A percentile compares a stretch with the other conserved stretches of the same genome.
Evolutionary conservation across 2,888 invertebrate genomes (phyloP).

Genomic region (Leptarthrus brevirostris): DNA sequence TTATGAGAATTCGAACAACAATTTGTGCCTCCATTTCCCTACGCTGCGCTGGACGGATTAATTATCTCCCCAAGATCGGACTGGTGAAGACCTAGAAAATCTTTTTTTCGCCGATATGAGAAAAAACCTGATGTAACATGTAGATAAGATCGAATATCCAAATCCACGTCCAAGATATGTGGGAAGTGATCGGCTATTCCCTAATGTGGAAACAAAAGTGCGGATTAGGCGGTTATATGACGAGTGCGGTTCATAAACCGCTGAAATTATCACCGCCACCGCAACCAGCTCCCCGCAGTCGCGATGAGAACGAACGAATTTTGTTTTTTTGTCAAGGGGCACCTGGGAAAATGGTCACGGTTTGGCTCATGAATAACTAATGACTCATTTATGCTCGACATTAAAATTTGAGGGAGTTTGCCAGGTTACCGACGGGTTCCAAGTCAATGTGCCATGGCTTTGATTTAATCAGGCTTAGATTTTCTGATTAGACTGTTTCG

Average conservation of each 20-base stretch:
- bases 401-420: background rate
- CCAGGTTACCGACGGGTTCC: background rate
- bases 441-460: no score
- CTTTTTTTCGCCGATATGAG: background rate
- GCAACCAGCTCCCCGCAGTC: background rate
- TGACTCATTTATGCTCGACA: background rate
- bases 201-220: background rate
- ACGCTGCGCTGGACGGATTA: background rate
- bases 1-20: background rate
- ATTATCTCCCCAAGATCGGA: background rate
- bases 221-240: background rate
- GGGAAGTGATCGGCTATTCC: slow-evolving; percentile 19
- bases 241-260: background rate
- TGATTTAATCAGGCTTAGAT: no score
- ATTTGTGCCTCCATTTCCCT: slow-evolving; percentile 21
- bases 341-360: slow-evolving; percentile 1
- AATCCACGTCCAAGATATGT: slow-evolving; percentile 1
- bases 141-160: background rate
- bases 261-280: background rate
- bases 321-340: background rate
- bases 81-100: background rate
- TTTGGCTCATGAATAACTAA: background rate
- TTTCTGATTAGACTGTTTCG: no score
- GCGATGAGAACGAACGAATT: background rate
- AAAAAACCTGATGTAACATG: background rate